Conservation (phyloP, 1,140 invertebrate genomes). For the Drosophila quadrilineata region DNA sequence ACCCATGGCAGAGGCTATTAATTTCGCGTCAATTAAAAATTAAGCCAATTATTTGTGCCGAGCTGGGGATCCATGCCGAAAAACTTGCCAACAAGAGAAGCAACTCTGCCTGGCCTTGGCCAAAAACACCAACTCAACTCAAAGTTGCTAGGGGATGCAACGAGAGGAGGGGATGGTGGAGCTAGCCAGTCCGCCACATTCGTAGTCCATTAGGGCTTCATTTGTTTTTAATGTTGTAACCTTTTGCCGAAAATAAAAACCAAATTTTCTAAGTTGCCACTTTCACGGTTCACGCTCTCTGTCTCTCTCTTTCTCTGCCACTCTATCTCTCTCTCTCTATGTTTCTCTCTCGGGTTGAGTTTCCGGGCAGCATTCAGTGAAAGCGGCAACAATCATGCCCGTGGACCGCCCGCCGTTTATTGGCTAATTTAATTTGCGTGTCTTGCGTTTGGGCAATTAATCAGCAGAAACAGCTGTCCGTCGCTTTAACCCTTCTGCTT, state of each 20-base stretch:
- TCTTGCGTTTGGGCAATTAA: constrained; percentile 78
- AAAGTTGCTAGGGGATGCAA: no score
- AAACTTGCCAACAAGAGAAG: constrained; percentile 19
- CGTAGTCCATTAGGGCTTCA: constrained; percentile 77
- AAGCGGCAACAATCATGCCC: background rate
- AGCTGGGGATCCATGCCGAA: constrained; percentile 27
- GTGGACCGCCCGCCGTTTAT: constrained; percentile 66
- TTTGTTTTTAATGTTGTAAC: constrained; percentile 79
- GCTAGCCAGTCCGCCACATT: constrained; percentile 50
- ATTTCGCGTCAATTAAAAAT: constrained; percentile 79
- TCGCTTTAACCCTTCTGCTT: constrained; percentile 58
- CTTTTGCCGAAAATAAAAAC: constrained; percentile 58
- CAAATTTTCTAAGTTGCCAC: constrained; percentile 71
- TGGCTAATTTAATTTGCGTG: constrained; percentile 79
- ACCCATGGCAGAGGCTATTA: constrained; percentile 60
- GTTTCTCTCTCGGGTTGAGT: constrained; percentile 4
- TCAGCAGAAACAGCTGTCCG: constrained; percentile 74
- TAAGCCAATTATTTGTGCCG: constrained; percentile 76
- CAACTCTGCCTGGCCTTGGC: constrained; percentile 14
- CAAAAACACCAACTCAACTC: background rate
- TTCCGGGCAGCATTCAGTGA: background rate
- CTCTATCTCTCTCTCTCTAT: constrained; percentile 53
- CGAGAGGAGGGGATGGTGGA: no score
- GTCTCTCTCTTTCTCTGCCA: constrained; percentile 38
- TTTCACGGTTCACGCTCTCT: constrained; percentile 56